Evolutionary conservation across 2,888 invertebrate species (phyloP), one percentile per base, ranked within the genome.

Genomic region (Clusia tigrina): DNA sequence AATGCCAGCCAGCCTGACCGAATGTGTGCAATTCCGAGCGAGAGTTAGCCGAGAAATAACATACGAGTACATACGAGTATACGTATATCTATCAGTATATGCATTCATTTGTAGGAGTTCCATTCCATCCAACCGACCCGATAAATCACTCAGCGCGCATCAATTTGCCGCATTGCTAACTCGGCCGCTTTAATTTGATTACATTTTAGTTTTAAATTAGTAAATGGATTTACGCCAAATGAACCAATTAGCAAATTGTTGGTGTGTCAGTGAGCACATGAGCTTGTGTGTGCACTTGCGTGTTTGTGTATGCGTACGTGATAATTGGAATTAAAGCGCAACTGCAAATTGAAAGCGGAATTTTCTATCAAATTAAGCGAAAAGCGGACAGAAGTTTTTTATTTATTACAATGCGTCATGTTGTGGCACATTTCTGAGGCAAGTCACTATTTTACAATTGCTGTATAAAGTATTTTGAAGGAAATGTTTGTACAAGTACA

Each of bases 201-300:
- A 20, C 18, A 15, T 42, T 42, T 42, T 42, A 2, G n/a, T 42
- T 42, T 42, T 42, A 48, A 48, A 48, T 48, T 20, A 54, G 54
- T 20, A 77, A 78, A 78, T 74, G 77, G 79, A 77, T 77, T 78
- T 78, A 71, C 65, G 78, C 76, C 76, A 79, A 77, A 78, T 78
- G 73, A 74, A 72, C 76, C 78, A 77, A 79, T 77, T 79, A 78
- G 72, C 69, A 69, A 78, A 71, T 72, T 69, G 48, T 65, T 67
- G 64, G 54, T 17, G 37, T 42, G 59, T 25, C 25, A 1, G 18
- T 55, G 20, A 38, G 37, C 15, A 38, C 22, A 15, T 56, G 55
- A 23, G 18, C 12, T 17, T 42, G 24, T 42, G 42, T 22, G 20
- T 26, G 18, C n/a, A n/a, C n/a, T n/a, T 55, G 20, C 22, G 37